Evolutionary conservation across 2,888 invertebrate genomes (phyloP).

Genomic region (Noctuana brunneofusca): DNA sequence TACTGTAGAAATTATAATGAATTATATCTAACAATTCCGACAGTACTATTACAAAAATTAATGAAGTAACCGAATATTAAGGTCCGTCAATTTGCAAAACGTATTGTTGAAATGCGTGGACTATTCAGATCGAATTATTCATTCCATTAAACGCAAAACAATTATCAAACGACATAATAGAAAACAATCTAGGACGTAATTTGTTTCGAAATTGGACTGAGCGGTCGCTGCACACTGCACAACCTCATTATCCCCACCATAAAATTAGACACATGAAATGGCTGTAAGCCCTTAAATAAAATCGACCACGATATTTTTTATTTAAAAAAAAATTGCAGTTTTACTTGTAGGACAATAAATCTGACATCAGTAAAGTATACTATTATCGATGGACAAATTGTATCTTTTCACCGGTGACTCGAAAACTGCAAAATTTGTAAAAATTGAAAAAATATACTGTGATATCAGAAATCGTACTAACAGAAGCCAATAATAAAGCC

Average conservation of each 20-base stretch:
- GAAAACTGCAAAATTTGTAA: too few species aligned
- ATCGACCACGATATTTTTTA: too few species aligned
- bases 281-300: neutral
- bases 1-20: neutral
- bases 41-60: constrained; percentile 15
- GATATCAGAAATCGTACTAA: too few species aligned
- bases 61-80: constrained; percentile 19
- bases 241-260: constrained; percentile 44
- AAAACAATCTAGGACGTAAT: constrained; percentile 43
- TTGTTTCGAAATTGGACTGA: constrained; percentile 44
- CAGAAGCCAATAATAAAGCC: too few species aligned
- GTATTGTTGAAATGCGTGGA: constrained; percentile 20
- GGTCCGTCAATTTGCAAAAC: constrained; percentile 26
- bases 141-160: constrained; percentile 37
- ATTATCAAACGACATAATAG: constrained; percentile 39
- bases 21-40: too few species aligned
- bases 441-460: too few species aligned
- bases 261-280: constrained; percentile 39
- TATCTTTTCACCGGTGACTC: too few species aligned
- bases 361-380: too few species aligned
- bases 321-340: too few species aligned
- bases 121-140: constrained; percentile 29
- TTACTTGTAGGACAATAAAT: too few species aligned
- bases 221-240: constrained; percentile 38
- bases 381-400: too few species aligned